phyloP scores from a whole-genome alignment of 2,888 invertebrate genomes.

The Leptinotarsa peninsularis region DNA sequence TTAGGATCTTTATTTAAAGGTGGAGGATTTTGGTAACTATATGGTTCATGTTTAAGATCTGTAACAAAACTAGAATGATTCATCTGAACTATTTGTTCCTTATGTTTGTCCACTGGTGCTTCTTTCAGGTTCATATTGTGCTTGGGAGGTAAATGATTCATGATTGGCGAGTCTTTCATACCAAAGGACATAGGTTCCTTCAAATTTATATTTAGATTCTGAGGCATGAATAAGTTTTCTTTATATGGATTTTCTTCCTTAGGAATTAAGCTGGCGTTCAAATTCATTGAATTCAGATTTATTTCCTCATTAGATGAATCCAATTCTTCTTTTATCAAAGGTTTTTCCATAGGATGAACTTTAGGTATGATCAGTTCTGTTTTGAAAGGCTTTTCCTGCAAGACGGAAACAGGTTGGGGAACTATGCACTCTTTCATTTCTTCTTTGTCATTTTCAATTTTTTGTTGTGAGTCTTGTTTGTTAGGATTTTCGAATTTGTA shows the following conservation, averaged over 20 bases:
- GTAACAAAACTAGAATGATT: slow-evolving; percentile 57
- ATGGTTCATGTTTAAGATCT: slow-evolving; percentile 55
- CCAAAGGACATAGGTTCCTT: slow-evolving; percentile 58
- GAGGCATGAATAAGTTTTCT: slow-evolving; percentile 56
- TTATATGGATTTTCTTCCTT: slow-evolving; percentile 41
- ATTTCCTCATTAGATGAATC: slow-evolving; percentile 59
- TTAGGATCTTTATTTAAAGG: slow-evolving; percentile 43
- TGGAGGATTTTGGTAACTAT: slow-evolving; percentile 45
- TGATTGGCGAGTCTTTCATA: slow-evolving; percentile 57
- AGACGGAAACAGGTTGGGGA: slow-evolving; percentile 41
- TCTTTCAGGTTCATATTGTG: slow-evolving; percentile 59
- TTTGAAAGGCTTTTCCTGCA: slow-evolving; percentile 67
- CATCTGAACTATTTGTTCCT: slow-evolving; percentile 59
- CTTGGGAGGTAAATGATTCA: slow-evolving; percentile 53
- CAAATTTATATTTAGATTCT: slow-evolving; percentile 47
- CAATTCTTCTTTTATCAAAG: slow-evolving; percentile 63
- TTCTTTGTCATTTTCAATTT: slow-evolving; percentile 51
- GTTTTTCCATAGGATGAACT: slow-evolving; percentile 69
- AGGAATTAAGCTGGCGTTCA: slow-evolving; percentile 41
- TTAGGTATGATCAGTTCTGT: slow-evolving; percentile 75
- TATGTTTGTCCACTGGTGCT: slow-evolving; percentile 49
- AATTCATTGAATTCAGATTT: slow-evolving; percentile 53
- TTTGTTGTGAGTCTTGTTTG: slow-evolving; percentile 51
- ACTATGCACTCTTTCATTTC: slow-evolving; percentile 55
- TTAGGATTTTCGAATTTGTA: slow-evolving; percentile 25